Percentiles rank a stretch among this genome's conserved stretches.
phyloP scores from a whole-genome alignment of 2,797 vertebrate genomes.

The Triplophysa yarkandensis region DNA sequence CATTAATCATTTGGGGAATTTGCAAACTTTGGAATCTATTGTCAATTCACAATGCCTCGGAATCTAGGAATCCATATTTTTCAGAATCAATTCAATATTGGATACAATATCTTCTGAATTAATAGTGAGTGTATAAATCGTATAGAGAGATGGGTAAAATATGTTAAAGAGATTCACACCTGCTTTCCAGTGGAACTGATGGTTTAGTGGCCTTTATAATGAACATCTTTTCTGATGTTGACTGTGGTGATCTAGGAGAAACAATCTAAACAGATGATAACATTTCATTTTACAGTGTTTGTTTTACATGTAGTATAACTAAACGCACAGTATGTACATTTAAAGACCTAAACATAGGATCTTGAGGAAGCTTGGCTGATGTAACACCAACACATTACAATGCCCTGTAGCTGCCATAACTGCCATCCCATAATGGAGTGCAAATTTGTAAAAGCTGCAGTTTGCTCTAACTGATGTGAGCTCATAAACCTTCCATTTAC shows the following conservation, averaged over 20 bases:
- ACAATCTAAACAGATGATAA: background rate
- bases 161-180: background rate
- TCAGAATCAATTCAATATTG: too few relatives aligned
- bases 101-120: too few relatives aligned
- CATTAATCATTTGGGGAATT: too few relatives aligned
- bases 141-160: background rate
- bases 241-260: background rate
- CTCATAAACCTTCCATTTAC: conserved; percentile 1
- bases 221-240: conserved; percentile 5
- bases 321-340: background rate
- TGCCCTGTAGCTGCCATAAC: background rate
- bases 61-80: too few relatives aligned
- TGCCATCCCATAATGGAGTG: background rate
- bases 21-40: too few relatives aligned
- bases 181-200: conserved; percentile 15
- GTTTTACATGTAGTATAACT: background rate
- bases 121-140: background rate
- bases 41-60: too few relatives aligned
- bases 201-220: conserved; percentile 24
- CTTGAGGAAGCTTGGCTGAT: background rate
- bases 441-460: background rate
- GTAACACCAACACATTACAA: background rate
- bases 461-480: background rate
- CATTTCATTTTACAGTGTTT: background rate
- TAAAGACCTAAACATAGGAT: background rate